Evolutionary conservation across 1,140 invertebrate species (phyloP).

Genomic region (Hirudo medicinalis): DNA sequence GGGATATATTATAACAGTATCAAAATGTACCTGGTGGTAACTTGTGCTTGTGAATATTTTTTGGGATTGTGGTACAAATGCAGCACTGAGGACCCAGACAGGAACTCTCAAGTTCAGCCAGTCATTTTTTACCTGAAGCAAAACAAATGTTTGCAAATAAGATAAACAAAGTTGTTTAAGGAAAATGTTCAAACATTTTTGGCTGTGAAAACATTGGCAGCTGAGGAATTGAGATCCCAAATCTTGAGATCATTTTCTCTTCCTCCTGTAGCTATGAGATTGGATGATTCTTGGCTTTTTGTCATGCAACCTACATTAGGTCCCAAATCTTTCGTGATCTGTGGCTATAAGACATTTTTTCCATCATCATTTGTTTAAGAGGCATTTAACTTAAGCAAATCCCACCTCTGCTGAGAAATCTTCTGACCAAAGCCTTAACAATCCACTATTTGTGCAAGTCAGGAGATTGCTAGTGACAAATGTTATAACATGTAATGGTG

Average conservation of each 20-base stretch:
- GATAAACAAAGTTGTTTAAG: neutral
- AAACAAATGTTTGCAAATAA: neutral
- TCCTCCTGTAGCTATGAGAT: conserved; percentile 55
- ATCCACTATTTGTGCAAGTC: too few relatives aligned
- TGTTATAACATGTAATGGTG: too few relatives aligned
- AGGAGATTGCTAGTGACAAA: too few relatives aligned
- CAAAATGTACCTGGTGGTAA: conserved; percentile 51
- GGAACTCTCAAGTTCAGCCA: conserved; percentile 61
- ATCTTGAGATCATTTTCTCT: conserved; percentile 60
- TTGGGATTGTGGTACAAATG: conserved; percentile 47
- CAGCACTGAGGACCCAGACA: conserved; percentile 59
- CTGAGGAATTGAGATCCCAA: conserved; percentile 50
- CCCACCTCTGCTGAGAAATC: too few relatives aligned
- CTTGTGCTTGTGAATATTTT: conserved; percentile 53
- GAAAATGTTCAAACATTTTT: conserved; percentile 51
- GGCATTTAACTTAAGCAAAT: too few relatives aligned
- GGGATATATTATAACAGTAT: conserved; percentile 18
- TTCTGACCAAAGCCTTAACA: too few relatives aligned
- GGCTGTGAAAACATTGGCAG: conserved; percentile 48
- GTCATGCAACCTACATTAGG: conserved; percentile 45
- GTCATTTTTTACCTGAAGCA: conserved; percentile 51
- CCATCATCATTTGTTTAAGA: too few relatives aligned
- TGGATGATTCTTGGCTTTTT: conserved; percentile 38
- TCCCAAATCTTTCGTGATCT: conserved; percentile 31
- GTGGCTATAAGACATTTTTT: too few relatives aligned